phyloP scores from a whole-genome alignment of 2,797 vertebrate genomes.

The Pseudochirops cupreus region DNA sequence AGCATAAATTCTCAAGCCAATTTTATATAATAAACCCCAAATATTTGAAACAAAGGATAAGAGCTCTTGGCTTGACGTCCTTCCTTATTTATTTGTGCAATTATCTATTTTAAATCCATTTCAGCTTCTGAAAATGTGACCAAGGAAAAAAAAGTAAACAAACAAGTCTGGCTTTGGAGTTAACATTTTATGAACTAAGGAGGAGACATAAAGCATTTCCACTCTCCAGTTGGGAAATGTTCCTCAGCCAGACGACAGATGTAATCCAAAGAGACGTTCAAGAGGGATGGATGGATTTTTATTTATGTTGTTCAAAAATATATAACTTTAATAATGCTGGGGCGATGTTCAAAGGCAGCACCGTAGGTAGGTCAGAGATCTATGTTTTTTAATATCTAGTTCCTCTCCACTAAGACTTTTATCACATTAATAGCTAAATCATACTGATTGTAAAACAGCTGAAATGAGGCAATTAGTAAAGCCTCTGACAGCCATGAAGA shows the following conservation, averaged over 20 bases:
- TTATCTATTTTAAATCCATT: constrained; percentile 51
- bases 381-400: constrained; percentile 87
- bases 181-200: constrained; percentile 45
- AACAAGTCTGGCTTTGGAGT: constrained; percentile 23
- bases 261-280: constrained; percentile 4
- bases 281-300: neutral
- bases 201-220: neutral
- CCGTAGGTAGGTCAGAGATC: constrained; percentile 81
- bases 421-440: constrained; percentile 84
- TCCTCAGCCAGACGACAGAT: constrained; percentile 22
- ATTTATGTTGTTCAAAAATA: constrained; percentile 74
- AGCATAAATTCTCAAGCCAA: accelerated
- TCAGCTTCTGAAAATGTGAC: constrained; percentile 41
- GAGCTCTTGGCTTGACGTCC: constrained; percentile 15
- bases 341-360: constrained; percentile 59
- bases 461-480: constrained; percentile 84
- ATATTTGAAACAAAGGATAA: constrained; percentile 24
- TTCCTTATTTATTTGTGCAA: constrained; percentile 64
- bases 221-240: neutral
- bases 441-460: constrained; percentile 81
- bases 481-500: constrained; percentile 79
- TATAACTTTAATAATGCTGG: constrained; percentile 76
- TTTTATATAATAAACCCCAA: constrained; percentile 21
- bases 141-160: neutral
- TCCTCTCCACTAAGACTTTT: constrained; percentile 76